Base-by-base conservation (phyloP, 2,113 vertebrate species). In the Carettochelys insculpta region DNA sequence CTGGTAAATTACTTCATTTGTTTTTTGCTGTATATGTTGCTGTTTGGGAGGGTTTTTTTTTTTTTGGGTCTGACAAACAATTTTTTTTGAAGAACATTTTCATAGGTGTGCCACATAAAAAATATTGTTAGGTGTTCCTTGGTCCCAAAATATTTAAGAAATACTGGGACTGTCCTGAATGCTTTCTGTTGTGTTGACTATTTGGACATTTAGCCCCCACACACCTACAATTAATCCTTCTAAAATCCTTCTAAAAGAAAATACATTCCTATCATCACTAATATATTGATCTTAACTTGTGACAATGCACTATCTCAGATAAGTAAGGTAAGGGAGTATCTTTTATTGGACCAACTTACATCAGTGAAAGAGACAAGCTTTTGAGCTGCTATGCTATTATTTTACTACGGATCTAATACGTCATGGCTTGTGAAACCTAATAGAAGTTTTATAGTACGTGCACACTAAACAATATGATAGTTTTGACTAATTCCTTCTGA, bases 401-500 rank as follows among this genome's bases (percentile, higher is more conserved):
- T 71, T 61, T 92, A 77, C 80, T 77, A 45, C 76, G 73, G 78
- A 12, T 83, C 80, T 54, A 78, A 45, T 2, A 14, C 34, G 25
- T 79, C 3, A 38, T 27, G 79, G 3, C 79, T 92, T 34, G 4
- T 6, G 13, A 76, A 90, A n/a, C 82, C 85, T 48, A 45, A 81
- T 58, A 65, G 25, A 61, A 80, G 13, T 11, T 43, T 91, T 95
- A 50, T 34, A 85, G 75, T 88, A 77, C 81, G 86, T 82, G 51
- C 56, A 22, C 82, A 85, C 71, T 76, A 52, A 45, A 17, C 81
- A 71, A n/a, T 45, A 45, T 75, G 11, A 75, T 65, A 86, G 93
- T 90, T 97, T 86, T 82, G 85, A 81, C 92, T 82, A 81, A 94
- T 93, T 89, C 87, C 54, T 91, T 94, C 81, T 94, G 92, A 90